Evolutionary conservation across 1,140 invertebrate species (phyloP), one percentile per base, ranked within the genome.

Genomic region (Hyles euphorbiae): DNA sequence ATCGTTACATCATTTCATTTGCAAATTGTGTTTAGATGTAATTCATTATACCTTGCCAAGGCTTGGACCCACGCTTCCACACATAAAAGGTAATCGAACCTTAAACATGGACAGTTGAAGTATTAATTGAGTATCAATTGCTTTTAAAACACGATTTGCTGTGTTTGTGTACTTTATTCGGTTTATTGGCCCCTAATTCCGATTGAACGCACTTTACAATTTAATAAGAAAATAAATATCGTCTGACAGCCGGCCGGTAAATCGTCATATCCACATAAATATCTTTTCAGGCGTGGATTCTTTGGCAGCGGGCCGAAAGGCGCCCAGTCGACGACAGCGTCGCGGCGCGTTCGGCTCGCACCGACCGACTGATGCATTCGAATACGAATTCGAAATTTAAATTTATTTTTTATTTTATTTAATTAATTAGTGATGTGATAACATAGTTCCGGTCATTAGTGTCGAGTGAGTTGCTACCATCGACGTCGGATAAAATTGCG

Each of bases 251-350:
- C 53, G 50, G 62, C 57, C 62, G 60, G 62, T 76, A 72, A 80
- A 81, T 72, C 74, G 70, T 76, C 78, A 80, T 87, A 83, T 81
- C 75, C 72, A 88, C 76, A 85, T 76, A 83, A 86, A 88, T 88
- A 86, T 83, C 78, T 88, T 86, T 83, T 84, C 83, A 83, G 82
- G 66, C 75, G 74, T 80, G 74, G 76, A 83, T 78, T 81, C 78
- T 78, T 82, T 86, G 85, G 83, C 85, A 85, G 74, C 60, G 75
- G 74, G 76, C 83, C 83, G 81, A 81, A 78, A 62, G 71, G 74
- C 70, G 71, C 68, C 76, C 85, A 88, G 85, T 88, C 79, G 77
- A 78, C 76, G 75, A 74, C 72, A 69, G 74, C 68, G 77, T 62
- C 67, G 78, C 74, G 82, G 68, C 73, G 83, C 76, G 84, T 34